Evolutionary conservation across 2,797 vertebrate genomes (phyloP), one percentile per base, ranked within the genome.

Genomic region (Myioborus miniatus): DNA sequence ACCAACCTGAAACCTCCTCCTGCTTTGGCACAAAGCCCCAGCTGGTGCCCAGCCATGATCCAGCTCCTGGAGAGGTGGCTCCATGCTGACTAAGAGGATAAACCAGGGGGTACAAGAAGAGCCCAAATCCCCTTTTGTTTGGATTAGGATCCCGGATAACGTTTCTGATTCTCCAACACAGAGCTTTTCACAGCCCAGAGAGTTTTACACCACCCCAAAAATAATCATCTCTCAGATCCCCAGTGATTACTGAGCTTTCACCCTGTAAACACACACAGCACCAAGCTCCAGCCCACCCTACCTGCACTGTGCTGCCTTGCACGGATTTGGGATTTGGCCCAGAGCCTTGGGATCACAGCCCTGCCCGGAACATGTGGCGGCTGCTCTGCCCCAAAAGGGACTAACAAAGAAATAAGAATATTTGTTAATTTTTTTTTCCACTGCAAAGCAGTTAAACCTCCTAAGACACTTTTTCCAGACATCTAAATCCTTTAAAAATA

Each of bases 401-500:
- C 90, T 65, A 87, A 92, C 94, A 94, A 95, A 92, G 93, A 93
- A 95, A 93, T 79, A 65, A 78, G 91, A 78, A 93, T 92, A 95
- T 95, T 95, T 95, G 95, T 89, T 94, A 84, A 68, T 89, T 55
- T 84, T 89, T 83, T 93, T 93, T 90, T 64, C 84, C 91, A 80
- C 87, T 91, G 91, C 78, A 96, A 96, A 94, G 94, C 82, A 89
- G 72, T 93, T 97, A 94, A 96, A 95, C 80, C 91, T 95, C 79
- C 89, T 93, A 94, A 96, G 91, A 96, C 93, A 89, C 87, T 93
- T 96, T 96, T 97, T 79, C 96, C 95, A 97, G 96, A 96, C 96
- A 93, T 78, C 92, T 85, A 95, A 96, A 96, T 96, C 94, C 91
- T 96, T 96, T 86, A 87, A 94, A 97, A 97, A 97, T 97, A 97